These are phyloP conservation scores for Grammomys surdaster DNA, from an alignment of 2,113 vertebrate species.

Conservation along the genomic window DNA sequence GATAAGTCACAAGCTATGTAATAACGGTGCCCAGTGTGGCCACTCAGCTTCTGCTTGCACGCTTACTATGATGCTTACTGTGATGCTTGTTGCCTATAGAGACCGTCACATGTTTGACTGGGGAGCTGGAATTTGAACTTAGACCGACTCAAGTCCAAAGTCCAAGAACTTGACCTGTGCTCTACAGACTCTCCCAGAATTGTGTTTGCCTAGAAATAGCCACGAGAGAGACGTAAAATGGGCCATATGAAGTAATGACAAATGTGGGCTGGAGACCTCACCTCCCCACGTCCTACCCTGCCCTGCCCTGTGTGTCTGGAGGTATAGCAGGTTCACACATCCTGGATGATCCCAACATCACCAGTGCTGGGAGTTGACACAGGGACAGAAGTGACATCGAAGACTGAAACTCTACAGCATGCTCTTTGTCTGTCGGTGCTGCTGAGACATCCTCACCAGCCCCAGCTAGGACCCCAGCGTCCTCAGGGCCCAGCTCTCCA, in stretches of 20 bases:
- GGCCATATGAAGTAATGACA: neutral
- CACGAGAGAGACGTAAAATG: neutral
- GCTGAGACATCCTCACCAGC: rapidly evolving
- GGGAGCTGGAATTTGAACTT: neutral
- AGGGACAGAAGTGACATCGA: neutral
- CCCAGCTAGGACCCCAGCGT: neutral
- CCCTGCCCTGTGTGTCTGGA: neutral
- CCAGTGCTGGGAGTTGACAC: neutral
- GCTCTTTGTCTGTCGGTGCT: neutral
- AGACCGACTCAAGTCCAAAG: neutral
- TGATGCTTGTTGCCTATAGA: neutral
- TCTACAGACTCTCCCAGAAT: neutral
- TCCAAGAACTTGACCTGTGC: neutral
- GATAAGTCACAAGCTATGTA: neutral
- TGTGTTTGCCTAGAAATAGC: neutral
- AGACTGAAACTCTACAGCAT: rapidly evolving
- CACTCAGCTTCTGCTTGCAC: neutral
- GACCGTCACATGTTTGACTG: neutral
- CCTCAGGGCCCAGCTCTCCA: neutral
- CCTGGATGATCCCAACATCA: neutral
- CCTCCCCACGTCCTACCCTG: too few relatives aligned
- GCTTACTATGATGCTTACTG: neutral
- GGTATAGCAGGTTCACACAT: too few relatives aligned
- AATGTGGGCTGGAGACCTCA: neutral
- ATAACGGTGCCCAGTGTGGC: neutral